These are phyloP conservation scores for Aphrophora alni DNA, from an alignment of 2,888 invertebrate genomes.

Conservation along the genomic window DNA sequence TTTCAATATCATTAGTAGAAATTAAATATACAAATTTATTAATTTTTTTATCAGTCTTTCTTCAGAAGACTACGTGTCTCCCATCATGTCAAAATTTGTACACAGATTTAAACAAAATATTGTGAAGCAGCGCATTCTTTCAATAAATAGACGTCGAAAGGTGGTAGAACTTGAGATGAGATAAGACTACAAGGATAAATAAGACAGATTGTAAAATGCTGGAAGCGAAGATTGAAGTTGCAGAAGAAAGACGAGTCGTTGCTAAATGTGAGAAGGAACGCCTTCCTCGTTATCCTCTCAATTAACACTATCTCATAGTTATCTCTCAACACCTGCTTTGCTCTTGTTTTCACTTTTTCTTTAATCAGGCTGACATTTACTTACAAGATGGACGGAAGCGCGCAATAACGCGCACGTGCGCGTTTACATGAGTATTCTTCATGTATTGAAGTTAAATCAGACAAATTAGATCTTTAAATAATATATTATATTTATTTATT, in stretches of 20 bases:
- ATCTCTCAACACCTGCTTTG: not conserved
- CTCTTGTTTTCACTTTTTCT: not conserved
- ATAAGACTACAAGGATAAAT: not conserved
- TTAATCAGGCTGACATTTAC: not conserved
- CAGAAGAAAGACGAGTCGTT: not conserved
- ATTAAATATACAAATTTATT: too few relatives aligned
- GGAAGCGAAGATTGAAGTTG: not conserved
- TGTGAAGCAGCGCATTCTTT: too few relatives aligned
- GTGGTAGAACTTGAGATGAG: not conserved
- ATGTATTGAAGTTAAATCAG: too few relatives aligned
- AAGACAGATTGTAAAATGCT: not conserved
- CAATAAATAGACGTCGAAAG: not conserved
- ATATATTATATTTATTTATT: too few relatives aligned
- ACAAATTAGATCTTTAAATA: too few relatives aligned
- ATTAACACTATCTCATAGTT: slow-evolving; percentile 28
- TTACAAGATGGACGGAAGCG: not conserved
- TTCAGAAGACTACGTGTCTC: too few relatives aligned
- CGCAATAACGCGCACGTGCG: too few relatives aligned
- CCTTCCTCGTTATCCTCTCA: slow-evolving; percentile 18
- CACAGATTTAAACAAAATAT: too few relatives aligned
- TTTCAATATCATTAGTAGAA: too few relatives aligned
- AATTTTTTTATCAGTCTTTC: too few relatives aligned
- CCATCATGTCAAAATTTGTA: too few relatives aligned
- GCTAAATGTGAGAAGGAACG: not conserved
- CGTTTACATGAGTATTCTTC: too few relatives aligned